Evolutionary conservation across 2,888 invertebrate species (phyloP).

Genomic region (Gonocerus acuteangulatus): DNA sequence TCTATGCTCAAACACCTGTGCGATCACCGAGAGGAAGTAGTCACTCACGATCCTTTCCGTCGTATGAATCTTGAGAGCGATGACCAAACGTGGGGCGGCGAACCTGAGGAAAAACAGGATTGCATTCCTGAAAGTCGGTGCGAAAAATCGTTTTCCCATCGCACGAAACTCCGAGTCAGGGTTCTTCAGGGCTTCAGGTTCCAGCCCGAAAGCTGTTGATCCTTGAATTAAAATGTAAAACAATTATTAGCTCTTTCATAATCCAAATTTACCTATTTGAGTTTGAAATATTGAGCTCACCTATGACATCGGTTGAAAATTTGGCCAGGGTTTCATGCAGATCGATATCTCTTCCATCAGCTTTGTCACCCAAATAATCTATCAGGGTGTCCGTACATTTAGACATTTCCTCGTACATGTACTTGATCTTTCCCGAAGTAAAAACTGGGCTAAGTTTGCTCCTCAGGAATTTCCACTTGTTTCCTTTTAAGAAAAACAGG

Average conservation of each 20-base stretch:
- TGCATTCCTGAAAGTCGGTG: not conserved
- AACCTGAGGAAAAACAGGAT: not conserved
- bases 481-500: constrained; percentile 12
- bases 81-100: not conserved
- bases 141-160: constrained; percentile 4
- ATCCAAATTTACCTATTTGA: too few relatives aligned
- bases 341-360: constrained; percentile 18
- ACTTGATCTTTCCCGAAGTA: constrained; percentile 22
- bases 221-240: too few relatives aligned
- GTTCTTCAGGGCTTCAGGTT: constrained; percentile 5
- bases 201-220: constrained; percentile 18
- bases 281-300: too few relatives aligned
- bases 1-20: constrained; percentile 11
- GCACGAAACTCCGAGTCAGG: constrained; percentile 7
- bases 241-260: too few relatives aligned
- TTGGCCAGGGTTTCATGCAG: constrained; percentile 16
- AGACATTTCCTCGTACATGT: constrained; percentile 26
- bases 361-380: not conserved
- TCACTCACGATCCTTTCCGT: not conserved
- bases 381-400: constrained; percentile 16
- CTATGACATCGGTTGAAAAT: constrained; percentile 26
- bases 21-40: constrained; percentile 7
- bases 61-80: constrained; percentile 3
- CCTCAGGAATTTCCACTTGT: constrained; percentile 22
- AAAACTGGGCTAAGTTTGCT: constrained; percentile 24